Evolutionary conservation across 1,140 invertebrate genomes (phyloP).

Genomic region (Amyelois transitella): DNA sequence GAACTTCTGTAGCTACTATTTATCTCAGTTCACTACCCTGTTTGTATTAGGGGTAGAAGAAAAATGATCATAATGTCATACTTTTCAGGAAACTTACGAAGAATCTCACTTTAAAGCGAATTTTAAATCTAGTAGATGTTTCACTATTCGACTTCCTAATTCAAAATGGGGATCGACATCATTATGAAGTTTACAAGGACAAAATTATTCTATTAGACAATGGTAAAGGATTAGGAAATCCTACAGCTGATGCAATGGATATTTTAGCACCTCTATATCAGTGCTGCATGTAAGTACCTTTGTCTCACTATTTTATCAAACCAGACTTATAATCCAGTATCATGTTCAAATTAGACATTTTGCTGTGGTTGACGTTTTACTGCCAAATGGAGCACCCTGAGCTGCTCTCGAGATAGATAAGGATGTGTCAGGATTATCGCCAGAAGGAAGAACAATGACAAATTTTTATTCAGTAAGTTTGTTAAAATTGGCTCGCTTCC

Average conservation of each 20-base stretch:
- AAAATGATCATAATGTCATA: not conserved
- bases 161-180: conserved; percentile 95
- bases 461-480: no score
- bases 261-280: conserved; percentile 93
- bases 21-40: no score
- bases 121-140: conserved; percentile 91
- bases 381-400: no score
- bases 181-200: conserved; percentile 89
- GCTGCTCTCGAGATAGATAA: no score
- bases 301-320: no score
- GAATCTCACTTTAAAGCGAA: conserved; percentile 74
- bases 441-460: no score
- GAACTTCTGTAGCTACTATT: no score
- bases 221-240: conserved; percentile 94
- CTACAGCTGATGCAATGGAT: conserved; percentile 86
- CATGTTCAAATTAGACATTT: no score
- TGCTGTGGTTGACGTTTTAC: no score
- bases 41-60: not conserved
- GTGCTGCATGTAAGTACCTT: conserved; percentile 87
- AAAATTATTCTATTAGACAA: conserved; percentile 92
- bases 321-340: no score
- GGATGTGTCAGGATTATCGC: no score
- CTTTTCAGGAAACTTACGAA: conserved; percentile 71
- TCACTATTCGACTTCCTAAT: conserved; percentile 95
- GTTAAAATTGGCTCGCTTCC: no score